phyloP scores from a whole-genome alignment of 2,797 vertebrate genomes.

The Melopsittacus undulatus region DNA sequence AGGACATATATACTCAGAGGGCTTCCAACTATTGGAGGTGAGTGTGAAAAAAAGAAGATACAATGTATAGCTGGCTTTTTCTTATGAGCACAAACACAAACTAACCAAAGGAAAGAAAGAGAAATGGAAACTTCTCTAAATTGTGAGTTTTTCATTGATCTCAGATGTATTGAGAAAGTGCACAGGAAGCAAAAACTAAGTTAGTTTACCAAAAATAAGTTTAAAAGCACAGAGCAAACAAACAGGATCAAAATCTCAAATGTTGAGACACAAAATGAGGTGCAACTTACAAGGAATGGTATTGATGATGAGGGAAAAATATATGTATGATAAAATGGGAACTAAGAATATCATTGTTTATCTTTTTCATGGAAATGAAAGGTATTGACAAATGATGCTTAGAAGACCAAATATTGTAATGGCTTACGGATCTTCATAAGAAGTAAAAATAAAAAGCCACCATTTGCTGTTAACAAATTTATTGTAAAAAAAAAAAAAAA shows the following conservation, averaged over 20 bases:
- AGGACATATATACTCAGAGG: background rate
- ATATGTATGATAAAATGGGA: background rate
- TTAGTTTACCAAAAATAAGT: background rate
- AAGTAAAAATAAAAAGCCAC: background rate
- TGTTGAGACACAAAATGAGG: background rate
- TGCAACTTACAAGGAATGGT: background rate
- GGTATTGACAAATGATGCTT: background rate
- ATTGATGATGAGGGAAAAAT: background rate
- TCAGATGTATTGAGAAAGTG: background rate
- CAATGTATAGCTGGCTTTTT: background rate
- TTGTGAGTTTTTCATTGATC: background rate
- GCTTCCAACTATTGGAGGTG: no score
- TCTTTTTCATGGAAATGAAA: background rate
- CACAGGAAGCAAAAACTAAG: background rate
- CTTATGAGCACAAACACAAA: background rate
- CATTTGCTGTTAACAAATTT: background rate
- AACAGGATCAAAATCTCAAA: background rate
- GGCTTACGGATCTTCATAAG: background rate
- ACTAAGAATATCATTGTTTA: background rate
- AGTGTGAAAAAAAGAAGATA: background rate
- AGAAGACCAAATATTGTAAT: background rate
- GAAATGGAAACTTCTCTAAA: background rate
- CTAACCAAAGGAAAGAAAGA: background rate
- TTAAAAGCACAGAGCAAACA: background rate
- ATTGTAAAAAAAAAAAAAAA: background rate